phyloP scores from a whole-genome alignment of 2,797 vertebrate species.

The Cryptoblepharus egeriae region DNA sequence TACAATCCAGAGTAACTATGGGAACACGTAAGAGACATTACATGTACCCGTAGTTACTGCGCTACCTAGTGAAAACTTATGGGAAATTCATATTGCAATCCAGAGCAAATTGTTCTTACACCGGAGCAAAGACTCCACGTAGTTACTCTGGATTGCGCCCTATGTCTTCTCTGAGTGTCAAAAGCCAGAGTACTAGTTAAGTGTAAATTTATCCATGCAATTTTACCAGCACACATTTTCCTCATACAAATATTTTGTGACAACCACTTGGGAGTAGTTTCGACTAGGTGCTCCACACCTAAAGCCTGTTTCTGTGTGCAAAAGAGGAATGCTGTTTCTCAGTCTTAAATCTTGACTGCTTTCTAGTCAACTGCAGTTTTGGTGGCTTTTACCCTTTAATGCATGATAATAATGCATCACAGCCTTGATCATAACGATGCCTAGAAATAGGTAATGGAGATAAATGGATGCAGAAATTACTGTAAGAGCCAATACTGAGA shows the following conservation, averaged over 20 bases:
- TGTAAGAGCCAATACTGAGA: too few relatives aligned
- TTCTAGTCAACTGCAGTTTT: conserved; percentile 23
- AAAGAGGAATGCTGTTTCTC: background rate
- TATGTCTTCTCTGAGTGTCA: background rate
- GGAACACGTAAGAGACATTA: too few relatives aligned
- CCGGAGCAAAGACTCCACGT: too few relatives aligned
- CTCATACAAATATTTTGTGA: background rate
- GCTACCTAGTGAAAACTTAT: too few relatives aligned
- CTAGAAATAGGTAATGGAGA: conserved; percentile 35
- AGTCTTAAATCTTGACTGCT: conserved; percentile 21
- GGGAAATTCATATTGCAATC: too few relatives aligned
- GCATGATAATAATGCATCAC: background rate
- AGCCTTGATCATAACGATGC: background rate
- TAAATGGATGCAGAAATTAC: conserved; percentile 15
- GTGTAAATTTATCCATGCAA: background rate
- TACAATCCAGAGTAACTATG: too few relatives aligned
- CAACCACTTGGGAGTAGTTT: background rate
- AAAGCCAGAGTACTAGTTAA: background rate
- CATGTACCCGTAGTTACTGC: too few relatives aligned
- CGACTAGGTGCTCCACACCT: background rate
- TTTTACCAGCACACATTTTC: background rate
- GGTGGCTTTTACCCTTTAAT: conserved; percentile 12
- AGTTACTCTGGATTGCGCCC: too few relatives aligned
- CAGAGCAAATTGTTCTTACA: too few relatives aligned
- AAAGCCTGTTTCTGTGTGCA: background rate